A percentile compares a stretch with the other conserved stretches of the same genome.
phyloP scores from a whole-genome alignment of 2,888 invertebrate species.

The Ditylenchus weischeri region DNA sequence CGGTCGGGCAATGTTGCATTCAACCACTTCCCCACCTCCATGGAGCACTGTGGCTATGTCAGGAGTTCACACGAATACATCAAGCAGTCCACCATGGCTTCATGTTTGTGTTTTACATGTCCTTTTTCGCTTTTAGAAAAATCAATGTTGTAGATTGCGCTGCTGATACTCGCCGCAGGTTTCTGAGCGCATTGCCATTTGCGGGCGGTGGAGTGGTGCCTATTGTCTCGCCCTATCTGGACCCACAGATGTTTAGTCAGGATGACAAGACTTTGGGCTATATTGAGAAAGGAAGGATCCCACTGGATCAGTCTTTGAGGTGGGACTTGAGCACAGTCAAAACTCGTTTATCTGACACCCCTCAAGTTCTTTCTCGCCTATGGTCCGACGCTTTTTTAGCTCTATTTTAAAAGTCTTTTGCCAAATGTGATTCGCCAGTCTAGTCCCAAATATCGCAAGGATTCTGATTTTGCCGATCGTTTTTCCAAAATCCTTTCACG shows the following conservation, averaged over 20 bases:
- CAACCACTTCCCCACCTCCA: constrained; percentile 31
- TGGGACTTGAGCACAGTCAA: too few relatives aligned
- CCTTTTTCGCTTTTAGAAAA: neutral
- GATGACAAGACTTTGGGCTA: constrained; percentile 31
- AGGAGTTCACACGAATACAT: constrained; percentile 27
- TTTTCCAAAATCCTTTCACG: too few relatives aligned
- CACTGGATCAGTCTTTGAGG: constrained; percentile 21
- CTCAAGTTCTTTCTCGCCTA: too few relatives aligned
- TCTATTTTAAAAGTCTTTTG: too few relatives aligned
- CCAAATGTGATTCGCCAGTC: too few relatives aligned
- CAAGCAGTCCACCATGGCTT: constrained; percentile 15
- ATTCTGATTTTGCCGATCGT: too few relatives aligned
- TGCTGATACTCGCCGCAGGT: constrained; percentile 18
- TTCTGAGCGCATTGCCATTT: constrained; percentile 28
- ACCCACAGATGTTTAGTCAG: constrained; percentile 35
- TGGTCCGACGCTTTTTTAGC: constrained; percentile 8
- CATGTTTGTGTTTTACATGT: constrained; percentile 6
- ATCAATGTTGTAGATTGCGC: constrained; percentile 4
- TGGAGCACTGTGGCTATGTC: constrained; percentile 28
- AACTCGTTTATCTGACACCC: too few relatives aligned
- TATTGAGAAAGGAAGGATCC: constrained; percentile 28
- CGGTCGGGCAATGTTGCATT: constrained; percentile 22
- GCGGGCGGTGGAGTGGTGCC: constrained; percentile 18
- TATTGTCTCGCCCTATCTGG: constrained; percentile 36
- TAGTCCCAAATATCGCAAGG: too few relatives aligned